These are phyloP conservation scores for Paramormyrops hopkinsi DNA, from an alignment of 2,797 vertebrate species.

Conservation along the genomic window DNA sequence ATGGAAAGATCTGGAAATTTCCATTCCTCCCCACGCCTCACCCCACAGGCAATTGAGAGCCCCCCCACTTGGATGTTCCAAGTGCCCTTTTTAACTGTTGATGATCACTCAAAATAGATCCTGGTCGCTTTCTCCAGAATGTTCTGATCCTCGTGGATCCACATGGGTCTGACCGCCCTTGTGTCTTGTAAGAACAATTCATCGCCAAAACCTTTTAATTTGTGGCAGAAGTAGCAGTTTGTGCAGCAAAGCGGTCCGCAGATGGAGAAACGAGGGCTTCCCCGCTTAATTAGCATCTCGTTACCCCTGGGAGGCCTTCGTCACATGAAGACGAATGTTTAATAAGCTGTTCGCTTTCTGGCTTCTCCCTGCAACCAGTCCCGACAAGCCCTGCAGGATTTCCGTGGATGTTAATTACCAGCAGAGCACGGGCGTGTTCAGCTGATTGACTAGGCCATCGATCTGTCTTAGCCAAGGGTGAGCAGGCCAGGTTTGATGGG, in stretches of 20 bases:
- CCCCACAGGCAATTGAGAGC: background rate
- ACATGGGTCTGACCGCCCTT: background rate
- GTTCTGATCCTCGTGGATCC: background rate
- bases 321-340: background rate
- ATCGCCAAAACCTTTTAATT: background rate
- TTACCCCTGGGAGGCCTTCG: background rate
- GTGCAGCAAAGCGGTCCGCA: background rate
- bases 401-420: background rate
- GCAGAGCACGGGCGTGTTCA: slow-evolving; percentile 43
- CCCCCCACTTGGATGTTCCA: background rate
- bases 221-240: background rate
- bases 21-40: background rate
- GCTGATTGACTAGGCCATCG: slow-evolving; percentile 60
- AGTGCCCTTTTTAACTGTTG: background rate
- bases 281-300: background rate
- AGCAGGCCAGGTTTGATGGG: background rate
- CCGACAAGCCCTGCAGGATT: background rate
- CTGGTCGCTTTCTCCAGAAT: background rate
- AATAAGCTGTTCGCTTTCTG: background rate
- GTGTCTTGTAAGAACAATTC: background rate
- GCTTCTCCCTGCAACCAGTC: background rate
- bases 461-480: slow-evolving; percentile 45
- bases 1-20: background rate
- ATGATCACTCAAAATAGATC: background rate
- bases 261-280: background rate